Conservation (phyloP, 2,888 invertebrate species). For the Suillia variegata region DNA sequence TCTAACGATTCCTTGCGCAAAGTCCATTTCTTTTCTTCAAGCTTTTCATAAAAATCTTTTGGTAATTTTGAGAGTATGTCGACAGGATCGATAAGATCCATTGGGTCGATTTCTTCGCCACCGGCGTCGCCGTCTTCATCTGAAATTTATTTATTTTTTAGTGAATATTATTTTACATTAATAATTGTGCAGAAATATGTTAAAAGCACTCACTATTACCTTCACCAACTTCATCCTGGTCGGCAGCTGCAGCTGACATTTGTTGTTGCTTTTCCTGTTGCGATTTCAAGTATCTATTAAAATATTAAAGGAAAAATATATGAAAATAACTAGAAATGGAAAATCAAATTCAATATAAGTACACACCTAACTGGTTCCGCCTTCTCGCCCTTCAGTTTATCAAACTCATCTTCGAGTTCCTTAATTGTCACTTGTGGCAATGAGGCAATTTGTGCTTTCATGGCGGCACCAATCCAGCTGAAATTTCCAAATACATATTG, state of each 20-base stretch:
- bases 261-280: constrained; percentile 60
- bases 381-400: constrained; percentile 66
- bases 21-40: constrained; percentile 96
- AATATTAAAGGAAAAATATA: constrained; percentile 2
- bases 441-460: constrained; percentile 82
- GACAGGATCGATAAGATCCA: constrained; percentile 88
- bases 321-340: constrained; percentile 3
- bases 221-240: constrained; percentile 60
- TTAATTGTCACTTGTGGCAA: constrained; percentile 89
- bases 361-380: constrained; percentile 53
- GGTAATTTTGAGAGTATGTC: constrained; percentile 92
- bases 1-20: constrained; percentile 93
- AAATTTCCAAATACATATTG: constrained; percentile 30
- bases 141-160: constrained; percentile 37
- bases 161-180: not conserved
- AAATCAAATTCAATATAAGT: constrained; percentile 5
- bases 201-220: constrained; percentile 38
- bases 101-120: constrained; percentile 78
- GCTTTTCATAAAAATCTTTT: constrained; percentile 92
- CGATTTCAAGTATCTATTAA: constrained; percentile 58
- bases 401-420: constrained; percentile 88
- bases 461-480: constrained; percentile 83
- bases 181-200: not conserved
- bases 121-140: constrained; percentile 63
- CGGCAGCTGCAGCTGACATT: constrained; percentile 56